Conservation (phyloP, 2,888 invertebrate species). For the Eugnorisma glareosa region DNA sequence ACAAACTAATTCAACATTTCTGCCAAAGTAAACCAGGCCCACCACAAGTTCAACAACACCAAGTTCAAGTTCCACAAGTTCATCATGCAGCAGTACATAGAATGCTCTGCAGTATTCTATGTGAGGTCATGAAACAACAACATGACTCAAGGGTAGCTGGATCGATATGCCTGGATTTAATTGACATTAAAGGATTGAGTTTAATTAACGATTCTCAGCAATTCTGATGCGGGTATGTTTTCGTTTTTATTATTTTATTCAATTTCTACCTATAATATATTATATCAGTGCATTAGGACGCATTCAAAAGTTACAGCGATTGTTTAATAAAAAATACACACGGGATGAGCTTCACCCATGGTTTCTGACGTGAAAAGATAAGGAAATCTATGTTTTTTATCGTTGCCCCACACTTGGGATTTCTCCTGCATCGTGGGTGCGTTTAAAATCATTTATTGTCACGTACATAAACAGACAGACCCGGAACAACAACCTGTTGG, state of each 20-base stretch:
- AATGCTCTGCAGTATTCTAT: slow-evolving; percentile 6
- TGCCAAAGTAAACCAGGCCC: not conserved
- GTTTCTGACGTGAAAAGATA: not conserved
- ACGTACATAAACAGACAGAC: too few relatives aligned
- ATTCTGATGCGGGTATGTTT: not conserved
- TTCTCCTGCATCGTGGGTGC: not conserved
- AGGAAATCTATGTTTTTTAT: not conserved
- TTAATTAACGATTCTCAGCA: slow-evolving; percentile 12
- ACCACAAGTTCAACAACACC: slow-evolving; percentile 5
- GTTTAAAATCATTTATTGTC: too few relatives aligned
- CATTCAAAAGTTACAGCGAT: not conserved
- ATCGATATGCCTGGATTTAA: slow-evolving; percentile 16
- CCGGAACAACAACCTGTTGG: too few relatives aligned
- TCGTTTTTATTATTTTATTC: not conserved
- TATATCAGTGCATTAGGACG: not conserved
- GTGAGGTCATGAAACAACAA: slow-evolving; percentile 34
- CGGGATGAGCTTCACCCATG: not conserved
- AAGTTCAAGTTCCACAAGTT: too few relatives aligned
- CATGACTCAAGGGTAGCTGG: not conserved
- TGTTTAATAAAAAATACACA: not conserved
- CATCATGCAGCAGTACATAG: slow-evolving; percentile 8
- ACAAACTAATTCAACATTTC: not conserved
- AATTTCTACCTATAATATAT: not conserved
- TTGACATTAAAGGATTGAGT: slow-evolving; percentile 6
- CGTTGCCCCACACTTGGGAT: not conserved